phyloP scores from a whole-genome alignment of 2,888 invertebrate species.

The Nymphalis urticae region DNA sequence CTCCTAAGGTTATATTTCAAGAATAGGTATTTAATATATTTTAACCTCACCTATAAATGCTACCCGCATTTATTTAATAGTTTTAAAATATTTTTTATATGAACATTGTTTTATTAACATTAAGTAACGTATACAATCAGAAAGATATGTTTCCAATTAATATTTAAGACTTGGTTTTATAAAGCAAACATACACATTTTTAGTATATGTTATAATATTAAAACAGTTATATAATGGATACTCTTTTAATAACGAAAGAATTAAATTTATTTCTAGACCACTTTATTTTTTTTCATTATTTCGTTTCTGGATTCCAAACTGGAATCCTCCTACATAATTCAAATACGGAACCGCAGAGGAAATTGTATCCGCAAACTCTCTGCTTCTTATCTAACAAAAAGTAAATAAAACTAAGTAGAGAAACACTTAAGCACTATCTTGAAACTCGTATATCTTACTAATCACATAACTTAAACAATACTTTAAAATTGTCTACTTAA shows the following conservation, averaged over 20 bases:
- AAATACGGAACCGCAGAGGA: constrained; percentile 33
- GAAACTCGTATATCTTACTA: constrained; percentile 23
- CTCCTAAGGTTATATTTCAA: too few relatives aligned
- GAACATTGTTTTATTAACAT: too few relatives aligned
- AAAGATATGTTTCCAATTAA: too few relatives aligned
- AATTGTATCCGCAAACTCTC: constrained; percentile 36
- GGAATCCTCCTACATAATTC: constrained; percentile 36
- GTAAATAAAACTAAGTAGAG: constrained; percentile 23
- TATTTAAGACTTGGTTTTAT: too few relatives aligned
- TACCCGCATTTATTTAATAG: too few relatives aligned
- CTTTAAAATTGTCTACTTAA: constrained; percentile 9
- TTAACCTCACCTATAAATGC: too few relatives aligned
- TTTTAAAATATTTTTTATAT: too few relatives aligned
- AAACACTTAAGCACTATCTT: constrained; percentile 27
- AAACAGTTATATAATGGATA: not conserved
- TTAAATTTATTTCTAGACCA: not conserved
- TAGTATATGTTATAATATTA: not conserved
- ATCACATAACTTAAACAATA: constrained; percentile 27
- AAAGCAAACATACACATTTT: too few relatives aligned
- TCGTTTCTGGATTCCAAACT: constrained; percentile 28
- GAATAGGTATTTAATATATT: too few relatives aligned
- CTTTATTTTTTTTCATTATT: constrained; percentile 1
- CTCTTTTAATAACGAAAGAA: not conserved
- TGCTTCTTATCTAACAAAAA: constrained; percentile 32
- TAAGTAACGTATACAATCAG: too few relatives aligned